Percentiles rank a stretch among this genome's conserved stretches.
phyloP scores from a whole-genome alignment of 2,797 vertebrate species.

The Falco peregrinus region DNA sequence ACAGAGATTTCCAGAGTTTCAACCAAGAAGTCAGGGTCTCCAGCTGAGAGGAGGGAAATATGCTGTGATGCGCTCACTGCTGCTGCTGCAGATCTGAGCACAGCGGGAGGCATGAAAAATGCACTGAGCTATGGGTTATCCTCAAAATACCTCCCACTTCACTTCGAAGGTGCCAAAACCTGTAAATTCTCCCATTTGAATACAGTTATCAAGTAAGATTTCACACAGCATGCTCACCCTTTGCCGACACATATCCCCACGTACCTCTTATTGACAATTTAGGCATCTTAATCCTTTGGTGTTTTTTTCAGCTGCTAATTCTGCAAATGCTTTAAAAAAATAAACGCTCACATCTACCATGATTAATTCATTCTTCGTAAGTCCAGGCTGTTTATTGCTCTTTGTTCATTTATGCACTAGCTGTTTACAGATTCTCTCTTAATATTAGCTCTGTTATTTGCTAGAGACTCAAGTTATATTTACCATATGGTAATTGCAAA shows the following conservation, averaged over 20 bases:
- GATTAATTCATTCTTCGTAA: conserved; percentile 56
- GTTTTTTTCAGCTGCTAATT: conserved; percentile 20
- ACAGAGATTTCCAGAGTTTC: background rate
- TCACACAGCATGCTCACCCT: background rate
- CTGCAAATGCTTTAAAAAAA: conserved; percentile 9
- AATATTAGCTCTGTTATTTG: conserved; percentile 64
- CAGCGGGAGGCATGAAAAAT: conserved; percentile 44
- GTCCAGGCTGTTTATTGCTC: conserved; percentile 41
- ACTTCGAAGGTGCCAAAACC: conserved; percentile 44
- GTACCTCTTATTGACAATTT: background rate
- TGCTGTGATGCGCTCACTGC: background rate
- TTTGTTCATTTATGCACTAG: conserved; percentile 45
- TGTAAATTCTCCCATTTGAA: conserved; percentile 45
- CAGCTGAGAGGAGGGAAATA: conserved; percentile 33
- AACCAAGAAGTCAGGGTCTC: background rate
- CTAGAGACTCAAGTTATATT: conserved; percentile 55
- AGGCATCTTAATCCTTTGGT: background rate
- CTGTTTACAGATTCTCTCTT: conserved; percentile 63
- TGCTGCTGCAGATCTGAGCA: conserved; percentile 35
- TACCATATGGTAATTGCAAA: conserved; percentile 61
- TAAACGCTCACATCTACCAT: background rate
- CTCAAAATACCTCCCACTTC: conserved; percentile 63
- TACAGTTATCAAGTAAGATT: conserved; percentile 36
- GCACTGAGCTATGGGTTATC: conserved; percentile 33
- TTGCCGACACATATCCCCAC: background rate